Base-by-base conservation (phyloP, 2,797 vertebrate species). In the Streptopelia turtur region DNA sequence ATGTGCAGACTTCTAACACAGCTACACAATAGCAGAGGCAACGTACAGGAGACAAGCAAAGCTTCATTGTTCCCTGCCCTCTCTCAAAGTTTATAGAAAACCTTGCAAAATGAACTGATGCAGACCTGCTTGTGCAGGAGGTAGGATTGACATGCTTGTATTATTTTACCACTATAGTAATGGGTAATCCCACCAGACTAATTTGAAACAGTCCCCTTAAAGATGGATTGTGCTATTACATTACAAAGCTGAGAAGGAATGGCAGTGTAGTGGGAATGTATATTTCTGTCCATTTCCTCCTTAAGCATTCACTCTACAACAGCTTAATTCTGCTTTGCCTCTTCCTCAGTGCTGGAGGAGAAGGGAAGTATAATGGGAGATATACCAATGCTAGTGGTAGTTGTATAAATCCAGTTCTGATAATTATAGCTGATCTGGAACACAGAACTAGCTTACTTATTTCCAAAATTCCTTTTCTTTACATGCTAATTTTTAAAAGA, bases 311-410 rank as follows among this genome's bases (percentile, higher is more conserved):
- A 22, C 5, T 50, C 22, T 39, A 11, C 43, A 47, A 4, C 0
- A 9, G 18, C 9, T 20, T 76, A 22, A 70, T 8, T 20, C 33
- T 69, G 3, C 5, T 61, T 16, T 61, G 3, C 5, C 4, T 49
- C 31, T 83, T 74, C 2, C 31, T 82, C 4, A 60, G 13, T 53
- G 20, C 20, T 79, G 28, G 24, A 28, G 14, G 13, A 59, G 16
- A 79, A 72, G 8, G 16, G 49, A 81, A 66, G 10, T 10, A 21
- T 31, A 17, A 24, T 21, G 10, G 9, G 9, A 85, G 50, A 27
- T 5, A 25, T 24, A 69, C 2, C 8, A 10, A 6, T 50, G 10
- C 25, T 27, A 63, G 6, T 0, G 2, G 33, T 4, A 57, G 5
- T 10, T 37, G 3, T 39, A 45, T 50, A 83, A 77, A 59, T 56